These are phyloP conservation scores for Siniperca obscura DNA, from an alignment of 2,797 vertebrate species.

Conservation along the genomic window DNA sequence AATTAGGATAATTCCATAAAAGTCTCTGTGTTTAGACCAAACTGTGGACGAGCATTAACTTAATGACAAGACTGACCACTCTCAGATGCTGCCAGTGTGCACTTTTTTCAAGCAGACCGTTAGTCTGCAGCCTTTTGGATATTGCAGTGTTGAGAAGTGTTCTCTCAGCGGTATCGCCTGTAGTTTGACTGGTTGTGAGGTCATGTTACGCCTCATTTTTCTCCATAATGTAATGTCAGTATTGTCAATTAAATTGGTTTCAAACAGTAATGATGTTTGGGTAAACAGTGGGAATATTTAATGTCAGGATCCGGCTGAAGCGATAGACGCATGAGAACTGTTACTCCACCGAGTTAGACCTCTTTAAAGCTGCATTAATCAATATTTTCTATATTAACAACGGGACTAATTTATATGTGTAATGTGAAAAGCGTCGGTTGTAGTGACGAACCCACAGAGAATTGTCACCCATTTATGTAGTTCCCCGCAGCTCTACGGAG, in stretches of 20 bases:
- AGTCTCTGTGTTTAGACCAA: constrained; percentile 87
- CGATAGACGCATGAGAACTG: constrained; percentile 22
- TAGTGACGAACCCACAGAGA: background rate
- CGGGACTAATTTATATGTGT: background rate
- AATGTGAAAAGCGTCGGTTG: background rate
- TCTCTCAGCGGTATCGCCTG: constrained; percentile 36
- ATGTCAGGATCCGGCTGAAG: constrained; percentile 38
- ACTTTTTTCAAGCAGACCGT: constrained; percentile 54
- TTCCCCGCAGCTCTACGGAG: background rate
- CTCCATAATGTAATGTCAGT: constrained; percentile 55
- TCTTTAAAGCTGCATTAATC: constrained; percentile 7
- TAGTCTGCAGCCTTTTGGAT: constrained; percentile 65
- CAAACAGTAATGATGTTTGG: constrained; percentile 52
- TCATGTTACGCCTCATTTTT: constrained; percentile 70
- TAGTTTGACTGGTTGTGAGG: constrained; percentile 64
- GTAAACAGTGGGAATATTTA: constrained; percentile 51
- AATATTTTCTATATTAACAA: background rate
- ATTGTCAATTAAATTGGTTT: constrained; percentile 50
- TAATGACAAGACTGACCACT: constrained; percentile 84
- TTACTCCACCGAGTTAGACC: background rate
- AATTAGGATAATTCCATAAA: constrained; percentile 91
- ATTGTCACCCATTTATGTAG: too few relatives aligned
- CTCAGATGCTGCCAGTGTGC: constrained; percentile 73
- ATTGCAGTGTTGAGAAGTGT: constrained; percentile 61
- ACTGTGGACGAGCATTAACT: constrained; percentile 85